A percentile compares a stretch with the other conserved stretches of the same genome.
Conservation (phyloP, 2,113 vertebrate genomes). For the Acinonyx jubatus region DNA sequence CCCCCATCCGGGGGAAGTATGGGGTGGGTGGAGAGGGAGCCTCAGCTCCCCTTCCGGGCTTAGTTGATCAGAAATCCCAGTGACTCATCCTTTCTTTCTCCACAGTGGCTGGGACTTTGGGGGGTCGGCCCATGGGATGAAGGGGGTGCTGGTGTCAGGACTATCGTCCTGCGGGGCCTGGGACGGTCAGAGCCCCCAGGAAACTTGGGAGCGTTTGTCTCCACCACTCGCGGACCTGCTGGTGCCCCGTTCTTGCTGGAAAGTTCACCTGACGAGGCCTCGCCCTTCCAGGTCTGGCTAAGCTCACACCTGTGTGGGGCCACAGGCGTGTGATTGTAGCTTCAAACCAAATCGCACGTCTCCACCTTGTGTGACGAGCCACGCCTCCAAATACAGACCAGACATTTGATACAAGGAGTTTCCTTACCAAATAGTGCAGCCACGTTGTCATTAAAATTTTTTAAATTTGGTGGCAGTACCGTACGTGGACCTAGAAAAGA, state of each 20-base stretch:
- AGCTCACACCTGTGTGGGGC: not conserved
- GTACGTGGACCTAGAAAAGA: not conserved
- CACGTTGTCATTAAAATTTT: too few species aligned
- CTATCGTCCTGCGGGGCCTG: accelerated
- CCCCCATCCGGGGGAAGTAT: not conserved
- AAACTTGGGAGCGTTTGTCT: not conserved
- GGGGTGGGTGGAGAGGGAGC: not conserved
- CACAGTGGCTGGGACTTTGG: not conserved
- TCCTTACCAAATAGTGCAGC: not conserved
- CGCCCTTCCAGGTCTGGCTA: not conserved
- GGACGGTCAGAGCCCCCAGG: not conserved
- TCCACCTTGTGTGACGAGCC: not conserved
- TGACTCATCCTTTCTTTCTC: not conserved
- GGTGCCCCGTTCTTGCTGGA: not conserved
- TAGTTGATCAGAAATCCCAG: not conserved
- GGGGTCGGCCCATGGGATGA: not conserved
- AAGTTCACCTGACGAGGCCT: not conserved
- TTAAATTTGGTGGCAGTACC: not conserved
- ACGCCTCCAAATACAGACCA: not conserved
- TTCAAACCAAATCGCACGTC: not conserved
- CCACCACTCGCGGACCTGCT: not conserved
- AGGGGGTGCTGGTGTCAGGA: not conserved
- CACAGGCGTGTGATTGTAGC: not conserved
- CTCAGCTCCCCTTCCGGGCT: not conserved
- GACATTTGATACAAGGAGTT: not conserved